Evolutionary conservation across 1,140 invertebrate species (phyloP).

Genomic region (Geopemphigus sp.): DNA sequence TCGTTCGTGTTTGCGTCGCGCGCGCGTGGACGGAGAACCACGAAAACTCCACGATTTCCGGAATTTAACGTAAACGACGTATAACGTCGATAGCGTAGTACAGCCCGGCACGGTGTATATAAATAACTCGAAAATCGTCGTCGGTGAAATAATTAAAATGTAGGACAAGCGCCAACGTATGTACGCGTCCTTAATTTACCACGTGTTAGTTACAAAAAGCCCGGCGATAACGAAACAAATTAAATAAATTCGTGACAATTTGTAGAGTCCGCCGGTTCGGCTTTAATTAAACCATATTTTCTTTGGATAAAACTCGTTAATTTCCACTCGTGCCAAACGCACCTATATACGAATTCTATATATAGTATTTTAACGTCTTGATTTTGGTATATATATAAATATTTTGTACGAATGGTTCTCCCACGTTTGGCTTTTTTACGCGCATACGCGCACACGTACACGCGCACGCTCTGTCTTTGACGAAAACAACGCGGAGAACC

Average conservation of each 20-base stretch:
- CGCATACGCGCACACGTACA: too few species aligned
- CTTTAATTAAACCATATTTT: constrained; percentile 9
- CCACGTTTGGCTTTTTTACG: too few species aligned
- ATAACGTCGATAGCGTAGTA: too few species aligned
- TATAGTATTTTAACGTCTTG: too few species aligned
- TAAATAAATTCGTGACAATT: background rate
- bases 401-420: too few species aligned
- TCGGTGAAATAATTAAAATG: constrained; percentile 29
- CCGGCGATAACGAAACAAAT: background rate
- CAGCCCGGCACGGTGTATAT: background rate
- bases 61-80: constrained; percentile 2
- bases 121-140: constrained; percentile 2
- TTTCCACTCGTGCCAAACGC: background rate
- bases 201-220: background rate
- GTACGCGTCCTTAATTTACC: constrained; percentile 19
- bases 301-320: background rate
- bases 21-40: background rate
- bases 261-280: background rate
- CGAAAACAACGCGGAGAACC: constrained; percentile 19
- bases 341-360: background rate
- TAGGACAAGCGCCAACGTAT: constrained; percentile 19
- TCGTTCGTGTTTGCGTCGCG: background rate
- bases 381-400: too few species aligned
- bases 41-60: background rate
- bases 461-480: too few species aligned